These are phyloP conservation scores for Cotesia congregata DNA, from an alignment of 2,888 invertebrate species.

Conservation along the genomic window DNA sequence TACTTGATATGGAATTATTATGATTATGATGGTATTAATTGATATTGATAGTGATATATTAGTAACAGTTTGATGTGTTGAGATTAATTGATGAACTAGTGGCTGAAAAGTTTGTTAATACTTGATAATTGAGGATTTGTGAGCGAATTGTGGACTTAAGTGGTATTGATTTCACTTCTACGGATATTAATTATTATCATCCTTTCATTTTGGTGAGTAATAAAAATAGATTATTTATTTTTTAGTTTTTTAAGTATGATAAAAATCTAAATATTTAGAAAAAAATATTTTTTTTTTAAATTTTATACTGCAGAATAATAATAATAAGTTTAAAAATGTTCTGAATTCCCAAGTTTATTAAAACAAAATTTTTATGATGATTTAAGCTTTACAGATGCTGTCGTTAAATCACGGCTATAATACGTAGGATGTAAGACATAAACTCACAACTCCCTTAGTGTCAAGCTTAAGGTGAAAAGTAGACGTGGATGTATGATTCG, in stretches of 20 bases:
- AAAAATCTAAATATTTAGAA: no score
- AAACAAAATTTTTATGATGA: not conserved
- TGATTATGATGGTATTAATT: slow-evolving; percentile 9
- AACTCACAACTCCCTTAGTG: not conserved
- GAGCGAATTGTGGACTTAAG: slow-evolving; percentile 4
- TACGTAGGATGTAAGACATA: not conserved
- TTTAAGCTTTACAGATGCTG: slow-evolving; percentile 23
- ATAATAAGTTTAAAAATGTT: not conserved
- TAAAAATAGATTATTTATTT: not conserved
- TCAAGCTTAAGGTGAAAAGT: slow-evolving; percentile 25
- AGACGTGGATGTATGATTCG: slow-evolving; percentile 44
- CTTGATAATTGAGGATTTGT: slow-evolving; percentile 20
- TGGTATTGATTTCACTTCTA: slow-evolving; percentile 15
- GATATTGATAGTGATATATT: slow-evolving; percentile 33
- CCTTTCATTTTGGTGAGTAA: slow-evolving; percentile 15
- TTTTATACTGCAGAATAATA: no score
- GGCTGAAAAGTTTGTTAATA: slow-evolving; percentile 16
- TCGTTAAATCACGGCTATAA: slow-evolving; percentile 33
- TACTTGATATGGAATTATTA: slow-evolving; percentile 35
- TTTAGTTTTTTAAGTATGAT: no score
- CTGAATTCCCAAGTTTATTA: not conserved
- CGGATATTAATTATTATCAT: slow-evolving; percentile 11
- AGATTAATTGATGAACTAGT: slow-evolving; percentile 16
- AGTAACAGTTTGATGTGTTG: slow-evolving; percentile 22
- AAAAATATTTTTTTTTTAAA: no score